Conservation (phyloP, 2,797 vertebrate genomes). For the Nyctibius grandis region DNA sequence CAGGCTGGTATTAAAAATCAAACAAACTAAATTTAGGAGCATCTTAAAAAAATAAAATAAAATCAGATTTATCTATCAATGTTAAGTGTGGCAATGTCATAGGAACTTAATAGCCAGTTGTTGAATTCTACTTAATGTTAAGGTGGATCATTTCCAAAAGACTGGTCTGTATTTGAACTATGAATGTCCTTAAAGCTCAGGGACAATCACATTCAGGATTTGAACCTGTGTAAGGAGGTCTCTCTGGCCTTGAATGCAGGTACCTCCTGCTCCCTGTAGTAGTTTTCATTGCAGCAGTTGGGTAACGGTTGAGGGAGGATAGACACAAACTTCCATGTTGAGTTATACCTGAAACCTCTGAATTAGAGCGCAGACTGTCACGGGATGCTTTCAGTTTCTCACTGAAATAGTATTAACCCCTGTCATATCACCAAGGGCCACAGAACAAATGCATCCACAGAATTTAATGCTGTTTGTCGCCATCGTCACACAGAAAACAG, state of each 20-base stretch:
- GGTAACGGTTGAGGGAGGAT: not conserved
- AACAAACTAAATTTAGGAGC: not conserved
- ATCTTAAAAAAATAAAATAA: not conserved
- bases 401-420: not conserved
- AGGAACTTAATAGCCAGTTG: not conserved
- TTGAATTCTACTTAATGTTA: not conserved
- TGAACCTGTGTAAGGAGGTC: not conserved
- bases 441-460: not conserved
- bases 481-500: not conserved
- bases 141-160: not conserved
- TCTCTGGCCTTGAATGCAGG: accelerated
- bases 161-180: not conserved
- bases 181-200: not conserved
- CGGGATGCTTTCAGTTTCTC: not conserved
- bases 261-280: not conserved
- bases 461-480: not conserved
- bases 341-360: not conserved
- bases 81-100: not conserved
- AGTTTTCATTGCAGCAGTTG: not conserved
- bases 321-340: not conserved
- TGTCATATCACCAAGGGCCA: not conserved
- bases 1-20: not conserved
- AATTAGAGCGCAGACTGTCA: not conserved
- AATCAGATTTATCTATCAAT: not conserved
- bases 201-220: not conserved